Percentiles rank a stretch among this genome's conserved stretches.
phyloP scores from a whole-genome alignment of 2,888 invertebrate genomes.

The Tetheella fluctuosa region DNA sequence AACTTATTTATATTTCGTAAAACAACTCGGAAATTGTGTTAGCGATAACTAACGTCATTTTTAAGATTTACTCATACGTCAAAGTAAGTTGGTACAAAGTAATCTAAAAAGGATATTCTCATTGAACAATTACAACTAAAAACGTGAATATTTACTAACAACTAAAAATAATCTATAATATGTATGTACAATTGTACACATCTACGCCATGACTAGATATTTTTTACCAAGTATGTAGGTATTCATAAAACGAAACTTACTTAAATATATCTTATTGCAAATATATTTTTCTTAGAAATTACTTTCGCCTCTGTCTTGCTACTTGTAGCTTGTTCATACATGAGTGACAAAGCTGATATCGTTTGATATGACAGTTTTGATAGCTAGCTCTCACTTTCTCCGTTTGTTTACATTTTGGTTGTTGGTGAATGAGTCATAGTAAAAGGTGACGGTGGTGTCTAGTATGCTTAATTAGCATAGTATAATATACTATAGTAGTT shows the following conservation, averaged over 20 bases:
- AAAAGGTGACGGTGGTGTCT: constrained; percentile 10
- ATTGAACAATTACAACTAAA: too few species aligned
- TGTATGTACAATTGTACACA: neutral
- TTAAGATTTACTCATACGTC: too few species aligned
- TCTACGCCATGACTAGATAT: neutral
- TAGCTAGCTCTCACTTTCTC: constrained; percentile 24
- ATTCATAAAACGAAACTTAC: neutral
- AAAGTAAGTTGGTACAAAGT: too few species aligned
- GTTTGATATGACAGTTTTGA: constrained; percentile 18
- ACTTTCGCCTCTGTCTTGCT: constrained; percentile 25
- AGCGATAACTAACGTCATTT: too few species aligned
- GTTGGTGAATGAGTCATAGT: neutral
- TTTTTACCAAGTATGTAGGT: neutral
- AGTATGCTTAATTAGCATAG: neutral
- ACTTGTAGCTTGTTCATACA: constrained; percentile 11
- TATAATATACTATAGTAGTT: too few species aligned
- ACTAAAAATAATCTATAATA: neutral
- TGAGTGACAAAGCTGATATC: constrained; percentile 22
- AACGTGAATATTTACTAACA: neutral
- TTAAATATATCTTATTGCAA: constrained; percentile 12
- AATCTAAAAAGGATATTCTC: too few species aligned
- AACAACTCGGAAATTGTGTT: too few species aligned
- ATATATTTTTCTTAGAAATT: constrained; percentile 24
- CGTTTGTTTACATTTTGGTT: constrained; percentile 7
- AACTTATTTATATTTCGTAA: too few species aligned